Evolutionary conservation across 2,888 invertebrate genomes (phyloP), one percentile per base, ranked within the genome.

Genomic region (Eupithecia pulchellata): DNA sequence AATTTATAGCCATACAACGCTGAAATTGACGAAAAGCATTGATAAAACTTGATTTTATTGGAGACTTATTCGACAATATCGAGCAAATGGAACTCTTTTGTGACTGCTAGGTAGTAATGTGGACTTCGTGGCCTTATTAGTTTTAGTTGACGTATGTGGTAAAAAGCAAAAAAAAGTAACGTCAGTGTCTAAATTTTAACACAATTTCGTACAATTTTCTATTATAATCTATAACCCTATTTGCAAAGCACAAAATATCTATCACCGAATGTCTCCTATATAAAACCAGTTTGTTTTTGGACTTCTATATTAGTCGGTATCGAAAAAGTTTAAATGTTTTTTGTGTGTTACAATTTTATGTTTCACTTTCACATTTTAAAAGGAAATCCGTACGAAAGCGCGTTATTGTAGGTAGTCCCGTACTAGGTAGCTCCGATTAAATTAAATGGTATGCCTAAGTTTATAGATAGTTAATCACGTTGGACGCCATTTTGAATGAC

Each of bases 171-270:
- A n/a, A n/a, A n/a, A n/a, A n/a, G n/a, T n/a, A n/a, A n/a, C n/a
- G n/a, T n/a, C n/a, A n/a, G n/a, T n/a, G 67, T 66, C 34, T 70
- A 64, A 42, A 42, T 20, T 34, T 20, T 60, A 64, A 29, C 63
- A 72, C 69, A 64, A 64, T 66, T 66, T 69, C 52, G 63, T 72
- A 66, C 61, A 55, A 67, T 47, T 65, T 68, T 68, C 63, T 61
- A 61, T 13, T 57, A 17, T 29, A 17, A 6, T 57, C n/a, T n/a
- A n/a, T 29, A 57, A 27, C 55, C 17, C 8, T 13, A 52, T 4
- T 9, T 52, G n/a, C n/a, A 25, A 25, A 25, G 47, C 27, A 52
- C 65, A 61, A 61, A n/a, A 36, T 4, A 29, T 52, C 52, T 52
- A 52, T 52, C 52, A 25, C 25, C 52, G 52, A 25, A 52, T 57